Evolutionary conservation across 2,797 vertebrate species (phyloP).

Genomic region (Todus mexicanus): DNA sequence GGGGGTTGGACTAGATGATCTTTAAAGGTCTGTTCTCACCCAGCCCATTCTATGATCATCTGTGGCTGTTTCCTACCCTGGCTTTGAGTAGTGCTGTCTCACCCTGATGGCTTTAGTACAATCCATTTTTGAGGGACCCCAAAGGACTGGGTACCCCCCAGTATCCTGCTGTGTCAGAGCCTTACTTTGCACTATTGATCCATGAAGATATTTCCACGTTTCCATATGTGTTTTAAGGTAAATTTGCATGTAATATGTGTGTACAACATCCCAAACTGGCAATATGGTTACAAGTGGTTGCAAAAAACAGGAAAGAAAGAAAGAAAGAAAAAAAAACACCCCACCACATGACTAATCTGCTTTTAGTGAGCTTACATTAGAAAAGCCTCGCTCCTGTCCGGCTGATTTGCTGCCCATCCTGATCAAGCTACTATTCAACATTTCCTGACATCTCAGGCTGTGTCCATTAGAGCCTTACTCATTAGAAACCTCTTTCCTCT

Average conservation of each 20-base stretch:
- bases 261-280: neutral
- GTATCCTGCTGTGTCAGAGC: neutral
- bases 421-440: neutral
- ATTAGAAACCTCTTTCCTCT: neutral
- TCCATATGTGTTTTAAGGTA: neutral
- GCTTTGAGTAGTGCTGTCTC: neutral
- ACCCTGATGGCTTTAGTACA: neutral
- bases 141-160: accelerated
- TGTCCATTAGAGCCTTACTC: neutral
- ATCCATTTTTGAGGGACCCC: neutral
- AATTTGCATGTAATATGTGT: neutral
- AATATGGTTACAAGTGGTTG: neutral
- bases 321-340: neutral
- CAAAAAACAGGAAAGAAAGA: neutral
- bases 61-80: neutral
- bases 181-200: neutral
- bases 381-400: neutral
- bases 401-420: neutral
- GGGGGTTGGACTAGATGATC: neutral
- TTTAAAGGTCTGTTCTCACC: neutral
- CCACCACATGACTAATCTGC: neutral
- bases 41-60: neutral
- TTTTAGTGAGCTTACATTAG: neutral
- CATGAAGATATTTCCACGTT: neutral
- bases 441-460: neutral